Percentiles rank a stretch among this genome's conserved stretches.
These are phyloP conservation scores for Pipistrellus pipistrellus DNA, from an alignment of 2,797 vertebrate genomes.

Conservation along the genomic window DNA sequence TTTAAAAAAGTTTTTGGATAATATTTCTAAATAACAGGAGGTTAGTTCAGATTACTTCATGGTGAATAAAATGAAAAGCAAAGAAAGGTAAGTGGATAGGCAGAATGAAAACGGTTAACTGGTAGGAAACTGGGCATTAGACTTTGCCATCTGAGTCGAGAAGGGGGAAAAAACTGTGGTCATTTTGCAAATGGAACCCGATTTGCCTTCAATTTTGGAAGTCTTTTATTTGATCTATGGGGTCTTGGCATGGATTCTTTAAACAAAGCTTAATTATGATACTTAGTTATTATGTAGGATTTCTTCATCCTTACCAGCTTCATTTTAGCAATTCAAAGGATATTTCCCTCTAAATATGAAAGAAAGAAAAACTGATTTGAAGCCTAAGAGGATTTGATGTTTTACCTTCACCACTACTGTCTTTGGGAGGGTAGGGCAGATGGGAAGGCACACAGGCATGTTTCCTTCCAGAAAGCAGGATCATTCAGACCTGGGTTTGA, in stretches of 20 bases:
- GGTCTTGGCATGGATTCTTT: slow-evolving; percentile 74
- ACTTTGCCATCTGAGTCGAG: slow-evolving; percentile 53
- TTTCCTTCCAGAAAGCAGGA: not conserved
- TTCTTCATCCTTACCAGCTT: slow-evolving; percentile 60
- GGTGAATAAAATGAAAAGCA: slow-evolving; percentile 59
- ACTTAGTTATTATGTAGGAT: slow-evolving; percentile 71
- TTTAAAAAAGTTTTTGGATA: not conserved
- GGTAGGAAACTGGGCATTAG: slow-evolving; percentile 58
- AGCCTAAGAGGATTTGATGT: not conserved
- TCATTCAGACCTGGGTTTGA: not conserved
- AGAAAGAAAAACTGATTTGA: not conserved
- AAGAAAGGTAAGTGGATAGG: slow-evolving; percentile 50
- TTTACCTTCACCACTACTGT: not conserved
- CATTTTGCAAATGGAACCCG: slow-evolving; percentile 67
- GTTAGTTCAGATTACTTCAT: slow-evolving; percentile 44
- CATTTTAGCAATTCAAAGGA: slow-evolving; percentile 34
- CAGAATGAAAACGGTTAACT: slow-evolving; percentile 56
- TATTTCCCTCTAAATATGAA: not conserved
- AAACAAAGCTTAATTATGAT: slow-evolving; percentile 72
- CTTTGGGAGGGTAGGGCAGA: not conserved
- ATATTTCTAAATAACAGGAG: slow-evolving; percentile 75
- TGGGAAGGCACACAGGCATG: not conserved
- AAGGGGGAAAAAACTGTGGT: slow-evolving; percentile 43
- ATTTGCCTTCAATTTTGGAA: slow-evolving; percentile 70
- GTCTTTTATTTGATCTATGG: slow-evolving; percentile 62